These are phyloP conservation scores for Macrostomum lignano DNA, from an alignment of 1,140 invertebrate species.

Conservation along the genomic window DNA sequence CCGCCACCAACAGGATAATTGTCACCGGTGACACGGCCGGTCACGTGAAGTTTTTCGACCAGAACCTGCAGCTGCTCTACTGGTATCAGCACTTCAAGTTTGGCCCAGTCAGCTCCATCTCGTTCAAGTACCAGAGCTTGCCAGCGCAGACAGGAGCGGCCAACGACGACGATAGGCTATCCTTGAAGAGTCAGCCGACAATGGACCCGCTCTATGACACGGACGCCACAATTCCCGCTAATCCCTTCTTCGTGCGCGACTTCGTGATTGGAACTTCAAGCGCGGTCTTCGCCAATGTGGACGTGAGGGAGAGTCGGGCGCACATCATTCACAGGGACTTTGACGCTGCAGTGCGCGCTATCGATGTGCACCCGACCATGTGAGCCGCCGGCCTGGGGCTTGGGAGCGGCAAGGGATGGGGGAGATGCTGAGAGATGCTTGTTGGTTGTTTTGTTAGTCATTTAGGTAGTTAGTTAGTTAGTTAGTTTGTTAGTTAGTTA, in stretches of 20 bases:
- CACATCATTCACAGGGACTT: too few species aligned
- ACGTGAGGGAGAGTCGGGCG: constrained; percentile 20
- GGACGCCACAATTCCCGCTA: constrained; percentile 20
- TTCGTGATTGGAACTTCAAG: constrained; percentile 22
- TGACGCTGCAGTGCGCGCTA: too few species aligned
- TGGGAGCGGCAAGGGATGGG: too few species aligned
- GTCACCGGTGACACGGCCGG: constrained; percentile 25
- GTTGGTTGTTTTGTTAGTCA: too few species aligned
- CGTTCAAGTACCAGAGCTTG: constrained; percentile 7
- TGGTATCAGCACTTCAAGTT: constrained; percentile 13
- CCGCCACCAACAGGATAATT: constrained; percentile 15
- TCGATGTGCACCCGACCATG: too few species aligned
- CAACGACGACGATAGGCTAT: too few species aligned
- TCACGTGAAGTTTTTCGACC: constrained; percentile 27
- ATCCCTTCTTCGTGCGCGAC: constrained; percentile 18
- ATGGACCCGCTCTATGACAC: constrained; percentile 16
- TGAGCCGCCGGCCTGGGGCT: too few species aligned
- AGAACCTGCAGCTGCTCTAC: constrained; percentile 23
- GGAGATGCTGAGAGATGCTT: too few species aligned
- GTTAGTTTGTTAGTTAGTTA: too few species aligned
- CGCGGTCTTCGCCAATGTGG: constrained; percentile 19
- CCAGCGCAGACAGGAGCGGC: too few species aligned
- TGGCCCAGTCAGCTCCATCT: constrained; percentile 7
- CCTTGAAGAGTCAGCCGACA: too few species aligned
- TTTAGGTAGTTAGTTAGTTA: too few species aligned